phyloP scores from a whole-genome alignment of 2,888 invertebrate genomes.

The Odontothrips loti region DNA sequence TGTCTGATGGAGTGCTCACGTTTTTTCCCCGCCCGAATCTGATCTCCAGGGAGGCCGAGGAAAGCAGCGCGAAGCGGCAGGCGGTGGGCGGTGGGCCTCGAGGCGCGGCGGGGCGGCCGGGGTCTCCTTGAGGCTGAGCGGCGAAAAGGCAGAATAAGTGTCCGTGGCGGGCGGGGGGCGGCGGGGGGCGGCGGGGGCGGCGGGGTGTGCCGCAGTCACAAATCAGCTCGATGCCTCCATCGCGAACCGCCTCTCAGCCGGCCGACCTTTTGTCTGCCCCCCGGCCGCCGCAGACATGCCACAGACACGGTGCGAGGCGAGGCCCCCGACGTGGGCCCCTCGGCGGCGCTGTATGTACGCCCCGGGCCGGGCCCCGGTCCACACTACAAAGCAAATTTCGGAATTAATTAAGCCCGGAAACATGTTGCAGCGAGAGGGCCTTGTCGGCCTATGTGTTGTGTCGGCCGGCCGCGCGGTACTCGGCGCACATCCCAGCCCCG shows the following conservation, averaged over 20 bases:
- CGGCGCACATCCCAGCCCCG: too few species aligned
- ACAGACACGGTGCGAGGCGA: too few species aligned
- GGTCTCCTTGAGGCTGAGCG: too few species aligned
- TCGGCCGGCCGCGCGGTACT: too few species aligned
- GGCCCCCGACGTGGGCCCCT: not conserved
- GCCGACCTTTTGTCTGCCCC: too few species aligned
- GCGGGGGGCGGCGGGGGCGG: not conserved
- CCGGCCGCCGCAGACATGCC: too few species aligned
- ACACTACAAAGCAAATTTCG: not conserved
- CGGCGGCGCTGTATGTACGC: not conserved
- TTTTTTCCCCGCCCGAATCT: not conserved
- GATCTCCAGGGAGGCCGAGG: not conserved
- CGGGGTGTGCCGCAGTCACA: not conserved
- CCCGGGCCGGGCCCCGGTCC: not conserved
- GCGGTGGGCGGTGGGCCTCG: not conserved
- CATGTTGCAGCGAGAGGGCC: not conserved
- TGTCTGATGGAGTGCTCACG: not conserved
- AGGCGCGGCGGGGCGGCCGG: not conserved
- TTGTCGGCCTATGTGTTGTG: too few species aligned
- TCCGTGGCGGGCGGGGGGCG: not conserved
- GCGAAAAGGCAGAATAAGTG: not conserved
- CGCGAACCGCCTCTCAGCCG: too few species aligned
- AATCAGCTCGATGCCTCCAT: too few species aligned
- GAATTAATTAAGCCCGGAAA: not conserved
- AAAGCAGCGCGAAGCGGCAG: not conserved